phyloP scores from a whole-genome alignment of 2,888 invertebrate genomes.

The Ommatoiulus sabulosus region DNA sequence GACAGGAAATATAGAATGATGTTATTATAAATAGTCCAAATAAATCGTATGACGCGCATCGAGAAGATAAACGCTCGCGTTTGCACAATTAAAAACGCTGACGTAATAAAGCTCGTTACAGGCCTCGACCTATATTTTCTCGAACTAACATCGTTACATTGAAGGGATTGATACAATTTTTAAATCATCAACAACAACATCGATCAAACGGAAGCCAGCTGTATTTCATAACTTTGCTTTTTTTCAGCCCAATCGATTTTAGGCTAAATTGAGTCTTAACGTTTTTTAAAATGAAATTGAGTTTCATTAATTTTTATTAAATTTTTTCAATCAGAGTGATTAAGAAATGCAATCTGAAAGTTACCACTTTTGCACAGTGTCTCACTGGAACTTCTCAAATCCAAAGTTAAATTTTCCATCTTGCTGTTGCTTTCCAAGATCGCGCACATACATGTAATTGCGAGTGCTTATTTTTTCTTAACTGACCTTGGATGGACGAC shows the following conservation, averaged over 20 bases:
- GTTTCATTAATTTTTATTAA: too few relatives aligned
- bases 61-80: background rate
- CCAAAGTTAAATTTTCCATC: too few relatives aligned
- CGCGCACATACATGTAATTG: too few relatives aligned
- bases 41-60: background rate
- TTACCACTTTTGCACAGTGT: too few relatives aligned
- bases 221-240: too few relatives aligned
- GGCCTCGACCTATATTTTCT: background rate
- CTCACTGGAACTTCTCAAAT: too few relatives aligned
- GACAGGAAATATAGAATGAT: constrained; percentile 35
- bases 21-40: background rate
- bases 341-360: too few relatives aligned
- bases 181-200: background rate
- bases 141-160: background rate
- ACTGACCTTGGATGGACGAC: background rate
- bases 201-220: background rate
- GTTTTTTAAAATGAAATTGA: too few relatives aligned
- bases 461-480: background rate
- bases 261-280: too few relatives aligned
- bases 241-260: too few relatives aligned
- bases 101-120: background rate
- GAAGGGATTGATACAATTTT: background rate
- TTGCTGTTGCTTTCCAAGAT: too few relatives aligned
- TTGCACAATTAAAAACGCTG: constrained; percentile 22
- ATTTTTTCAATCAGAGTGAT: too few relatives aligned